These are phyloP conservation scores for Crotalus helleri DNA, from an alignment of 2,113 vertebrate genomes.

Conservation along the genomic window DNA sequence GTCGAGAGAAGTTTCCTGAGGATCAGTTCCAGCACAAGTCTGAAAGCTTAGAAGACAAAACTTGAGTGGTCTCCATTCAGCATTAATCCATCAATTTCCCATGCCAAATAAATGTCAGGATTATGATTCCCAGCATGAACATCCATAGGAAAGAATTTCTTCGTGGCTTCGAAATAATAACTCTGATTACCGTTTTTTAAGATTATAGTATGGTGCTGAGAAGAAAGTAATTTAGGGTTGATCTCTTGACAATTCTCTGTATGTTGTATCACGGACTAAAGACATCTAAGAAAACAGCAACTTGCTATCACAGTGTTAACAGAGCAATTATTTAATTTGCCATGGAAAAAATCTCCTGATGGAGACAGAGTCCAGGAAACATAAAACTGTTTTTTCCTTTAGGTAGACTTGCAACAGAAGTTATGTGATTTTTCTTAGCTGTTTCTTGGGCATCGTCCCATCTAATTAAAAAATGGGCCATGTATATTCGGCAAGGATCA, in stretches of 20 bases:
- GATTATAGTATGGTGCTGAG: neutral
- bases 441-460: neutral
- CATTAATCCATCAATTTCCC: neutral
- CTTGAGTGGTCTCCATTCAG: neutral
- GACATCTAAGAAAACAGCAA: neutral
- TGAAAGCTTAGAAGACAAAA: too few species aligned
- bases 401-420: neutral
- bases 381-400: neutral
- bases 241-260: neutral
- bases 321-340: neutral
- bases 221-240: neutral
- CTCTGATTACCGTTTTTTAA: neutral
- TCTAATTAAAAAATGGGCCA: neutral
- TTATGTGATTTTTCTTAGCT: neutral
- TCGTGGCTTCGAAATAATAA: neutral
- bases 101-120: neutral
- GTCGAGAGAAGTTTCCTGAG: too few species aligned
- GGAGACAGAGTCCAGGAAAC: neutral
- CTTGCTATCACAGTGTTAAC: neutral
- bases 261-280: neutral
- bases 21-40: too few species aligned
- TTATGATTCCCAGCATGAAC: neutral
- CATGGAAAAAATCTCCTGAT: too few species aligned
- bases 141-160: neutral
- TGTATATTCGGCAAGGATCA: too few species aligned